Evolutionary conservation across 2,888 invertebrate species (phyloP).

Genomic region (Hydraecia micacea): DNA sequence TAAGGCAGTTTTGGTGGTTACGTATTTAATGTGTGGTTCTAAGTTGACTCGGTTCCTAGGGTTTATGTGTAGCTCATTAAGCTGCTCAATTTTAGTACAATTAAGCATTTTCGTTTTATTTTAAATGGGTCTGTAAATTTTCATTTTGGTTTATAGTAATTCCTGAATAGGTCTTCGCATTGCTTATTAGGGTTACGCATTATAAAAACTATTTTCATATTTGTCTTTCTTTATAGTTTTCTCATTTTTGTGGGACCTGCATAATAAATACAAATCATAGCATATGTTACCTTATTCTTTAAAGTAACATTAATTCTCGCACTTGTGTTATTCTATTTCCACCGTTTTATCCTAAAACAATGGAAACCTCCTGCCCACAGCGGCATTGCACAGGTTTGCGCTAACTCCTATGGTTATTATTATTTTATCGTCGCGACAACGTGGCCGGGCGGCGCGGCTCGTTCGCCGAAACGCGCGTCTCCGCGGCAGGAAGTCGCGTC

Average conservation of each 20-base stretch:
- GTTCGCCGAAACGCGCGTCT: conserved; percentile 70
- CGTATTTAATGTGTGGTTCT: conserved; percentile 17
- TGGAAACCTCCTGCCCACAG: conserved; percentile 51
- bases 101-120: not conserved
- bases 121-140: not conserved
- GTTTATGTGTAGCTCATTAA: not conserved
- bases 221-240: not conserved
- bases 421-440: conserved; percentile 57
- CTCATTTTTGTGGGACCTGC: not conserved
- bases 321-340: not conserved
- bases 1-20: conserved; percentile 4
- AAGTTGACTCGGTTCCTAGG: not conserved
- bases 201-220: not conserved
- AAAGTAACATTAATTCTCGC: not conserved
- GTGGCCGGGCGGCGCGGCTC: conserved; percentile 37
- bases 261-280: not conserved
- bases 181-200: not conserved
- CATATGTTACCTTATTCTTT: not conserved
- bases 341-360: conserved; percentile 28
- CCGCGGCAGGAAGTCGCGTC: conserved; percentile 71
- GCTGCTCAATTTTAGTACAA: not conserved
- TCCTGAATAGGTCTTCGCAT: not conserved
- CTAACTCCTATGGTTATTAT: conserved; percentile 67
- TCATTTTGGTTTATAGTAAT: not conserved
- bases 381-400: conserved; percentile 61